Evolutionary conservation across 2,113 vertebrate genomes (phyloP), one percentile per base, ranked within the genome.

Genomic region (Callipepla squamata): DNA sequence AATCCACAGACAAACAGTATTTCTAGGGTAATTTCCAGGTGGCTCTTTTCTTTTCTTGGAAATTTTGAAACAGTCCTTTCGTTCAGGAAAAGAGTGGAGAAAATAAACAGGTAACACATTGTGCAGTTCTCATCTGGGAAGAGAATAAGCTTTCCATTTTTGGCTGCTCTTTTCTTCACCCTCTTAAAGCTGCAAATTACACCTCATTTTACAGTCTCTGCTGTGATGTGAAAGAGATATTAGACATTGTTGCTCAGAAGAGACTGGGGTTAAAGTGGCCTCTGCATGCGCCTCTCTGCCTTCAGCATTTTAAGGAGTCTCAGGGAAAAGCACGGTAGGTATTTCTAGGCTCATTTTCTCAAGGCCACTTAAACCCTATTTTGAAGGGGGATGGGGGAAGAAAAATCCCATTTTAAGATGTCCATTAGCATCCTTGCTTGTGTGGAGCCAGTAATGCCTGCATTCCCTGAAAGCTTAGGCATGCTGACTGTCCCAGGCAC

Each of bases 321-420:
- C 3, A 0, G 79, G 34, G 67, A 94, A 95, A 85, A 91, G 38
- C 82, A 50, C 28, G 32, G 82, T 36, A 26, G 66, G 67, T 91
- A 82, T 96, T 92, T 90, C 90, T 92, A 65, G 86, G 95, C 82
- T 96, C 87, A 88, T 96, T 96, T 96, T 94, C 87, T 95, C 74
- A 72, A 70, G 77, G 61, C 70, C 55, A 78, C 65, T 96, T 95
- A 96, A 91, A 85, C 26, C 80, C 34, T 66, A 16, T 80, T 90
- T 79, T 86, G 72, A 91, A 91, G 67, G 32, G 13, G 7, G 44
- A 14, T n/a, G 59, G 44, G 0, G 11, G 55, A 67, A 45, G 51
- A 26, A 66, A 44, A 82, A 83, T 93, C 47, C 67, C 94, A 84
- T 94, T 96, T 92, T 85, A 87, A 90, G 92, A 38, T 79, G 66